Percentiles rank a stretch among this genome's conserved stretches.
Conservation (phyloP, 1,140 invertebrate species). For the Camponotus pennsylvanicus region DNA sequence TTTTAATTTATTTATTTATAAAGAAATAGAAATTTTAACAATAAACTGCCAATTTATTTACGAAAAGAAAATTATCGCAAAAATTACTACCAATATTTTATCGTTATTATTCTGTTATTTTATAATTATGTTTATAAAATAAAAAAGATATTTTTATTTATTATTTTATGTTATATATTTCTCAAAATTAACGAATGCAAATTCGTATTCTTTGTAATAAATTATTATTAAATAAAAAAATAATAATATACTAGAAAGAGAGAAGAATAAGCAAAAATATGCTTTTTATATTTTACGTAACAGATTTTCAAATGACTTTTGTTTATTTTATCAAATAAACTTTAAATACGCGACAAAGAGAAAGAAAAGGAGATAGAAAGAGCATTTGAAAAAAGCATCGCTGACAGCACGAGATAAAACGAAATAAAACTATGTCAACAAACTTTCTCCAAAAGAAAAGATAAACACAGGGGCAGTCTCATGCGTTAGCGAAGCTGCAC, state of each 20-base stretch:
- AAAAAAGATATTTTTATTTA: neutral
- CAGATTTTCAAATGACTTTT: neutral
- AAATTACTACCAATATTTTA: neutral
- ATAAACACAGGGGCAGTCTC: constrained; percentile 63
- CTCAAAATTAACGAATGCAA: neutral
- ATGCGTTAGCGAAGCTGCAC: constrained; percentile 67
- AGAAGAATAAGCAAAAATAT: too few relatives aligned
- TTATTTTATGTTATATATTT: constrained; percentile 10
- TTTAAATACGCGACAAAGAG: neutral
- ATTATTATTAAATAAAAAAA: neutral
- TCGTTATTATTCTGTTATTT: neutral
- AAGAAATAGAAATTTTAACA: neutral
- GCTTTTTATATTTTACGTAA: neutral
- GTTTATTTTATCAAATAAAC: neutral
- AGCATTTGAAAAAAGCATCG: constrained; percentile 12
- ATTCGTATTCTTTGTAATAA: neutral
- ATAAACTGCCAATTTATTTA: neutral
- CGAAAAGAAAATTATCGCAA: neutral
- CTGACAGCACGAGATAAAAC: neutral
- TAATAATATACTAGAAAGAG: too few relatives aligned
- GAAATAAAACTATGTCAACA: neutral
- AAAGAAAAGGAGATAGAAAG: too few relatives aligned
- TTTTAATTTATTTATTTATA: constrained; percentile 14
- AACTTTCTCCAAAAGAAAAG: constrained; percentile 25
- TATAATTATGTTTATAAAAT: neutral